These are phyloP conservation scores for Teleiodes luculella DNA, from an alignment of 2,888 invertebrate genomes.

Conservation along the genomic window DNA sequence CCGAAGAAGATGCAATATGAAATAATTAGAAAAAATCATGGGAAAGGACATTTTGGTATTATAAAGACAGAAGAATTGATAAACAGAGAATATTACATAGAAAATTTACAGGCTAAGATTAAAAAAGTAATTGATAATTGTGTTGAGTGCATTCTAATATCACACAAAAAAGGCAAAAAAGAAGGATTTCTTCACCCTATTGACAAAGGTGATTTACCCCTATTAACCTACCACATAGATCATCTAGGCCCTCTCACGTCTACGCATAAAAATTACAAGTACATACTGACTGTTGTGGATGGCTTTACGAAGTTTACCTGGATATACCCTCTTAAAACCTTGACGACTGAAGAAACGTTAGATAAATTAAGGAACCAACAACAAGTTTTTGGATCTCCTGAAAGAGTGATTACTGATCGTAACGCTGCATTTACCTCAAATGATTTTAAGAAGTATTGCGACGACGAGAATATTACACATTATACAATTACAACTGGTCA, in stretches of 20 bases:
- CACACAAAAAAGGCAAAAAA: conserved; percentile 28
- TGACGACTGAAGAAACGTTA: conserved; percentile 35
- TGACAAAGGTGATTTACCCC: conserved; percentile 35
- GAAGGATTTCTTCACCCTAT: conserved; percentile 40
- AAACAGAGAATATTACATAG: conserved; percentile 24
- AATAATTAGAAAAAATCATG: conserved; percentile 19
- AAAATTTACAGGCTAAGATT: conserved; percentile 19
- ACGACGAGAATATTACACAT: conserved; percentile 22
- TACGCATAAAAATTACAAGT: conserved; percentile 35
- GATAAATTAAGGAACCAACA: conserved; percentile 34
- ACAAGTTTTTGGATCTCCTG: conserved; percentile 22
- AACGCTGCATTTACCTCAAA: conserved; percentile 23
- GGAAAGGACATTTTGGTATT: conserved; percentile 28
- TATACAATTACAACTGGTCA: conserved; percentile 16
- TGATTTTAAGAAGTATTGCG: conserved; percentile 23
- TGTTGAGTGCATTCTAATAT: conserved; percentile 22
- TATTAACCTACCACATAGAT: conserved; percentile 39
- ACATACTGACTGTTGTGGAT: conserved; percentile 41
- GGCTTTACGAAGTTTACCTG: conserved; percentile 41
- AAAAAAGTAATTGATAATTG: conserved; percentile 19
- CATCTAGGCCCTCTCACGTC: conserved; percentile 38
- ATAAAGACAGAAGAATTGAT: conserved; percentile 26
- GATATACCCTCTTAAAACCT: conserved; percentile 37
- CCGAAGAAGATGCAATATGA: conserved; percentile 15
- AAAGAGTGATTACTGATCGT: conserved; percentile 23